Conservation (phyloP, 2,888 invertebrate species). For the Drosophila setosimentum region DNA sequence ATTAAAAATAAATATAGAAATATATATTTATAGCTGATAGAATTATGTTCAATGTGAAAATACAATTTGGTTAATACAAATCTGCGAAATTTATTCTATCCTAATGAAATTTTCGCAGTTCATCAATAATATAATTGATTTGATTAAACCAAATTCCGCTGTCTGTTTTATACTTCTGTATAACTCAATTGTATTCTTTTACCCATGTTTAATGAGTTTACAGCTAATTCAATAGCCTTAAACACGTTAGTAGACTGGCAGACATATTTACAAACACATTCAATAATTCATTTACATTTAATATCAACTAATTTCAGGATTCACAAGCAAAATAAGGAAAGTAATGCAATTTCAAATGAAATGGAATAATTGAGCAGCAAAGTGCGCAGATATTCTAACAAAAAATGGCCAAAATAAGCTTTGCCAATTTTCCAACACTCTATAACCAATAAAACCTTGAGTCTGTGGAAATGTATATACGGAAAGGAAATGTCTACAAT, state of each 20-base stretch:
- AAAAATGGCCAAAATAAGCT: background rate
- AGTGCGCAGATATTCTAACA: conserved; percentile 1
- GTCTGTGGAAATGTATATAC: background rate
- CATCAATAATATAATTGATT: too few relatives aligned
- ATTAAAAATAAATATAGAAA: background rate
- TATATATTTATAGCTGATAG: too few relatives aligned
- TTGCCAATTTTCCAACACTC: background rate
- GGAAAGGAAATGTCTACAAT: background rate
- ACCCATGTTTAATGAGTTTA: background rate
- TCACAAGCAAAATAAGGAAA: conserved; percentile 25
- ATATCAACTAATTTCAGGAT: conserved; percentile 17
- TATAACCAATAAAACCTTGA: background rate
- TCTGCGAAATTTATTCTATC: too few relatives aligned
- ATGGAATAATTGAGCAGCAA: conserved; percentile 52
- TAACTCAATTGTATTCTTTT: background rate
- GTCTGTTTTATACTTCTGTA: background rate
- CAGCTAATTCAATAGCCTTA: background rate
- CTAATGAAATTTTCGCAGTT: too few relatives aligned
- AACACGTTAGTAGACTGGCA: background rate
- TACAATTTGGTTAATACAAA: too few relatives aligned
- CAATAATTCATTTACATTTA: conserved; percentile 24
- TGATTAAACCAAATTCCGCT: too few relatives aligned
- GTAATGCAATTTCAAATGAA: conserved; percentile 41
- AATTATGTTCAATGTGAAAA: too few relatives aligned
- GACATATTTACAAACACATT: conserved; percentile 5